Percentiles rank a stretch among this genome's conserved stretches.
phyloP scores from a whole-genome alignment of 1,140 invertebrate genomes.

The Marisa cornuarietis region DNA sequence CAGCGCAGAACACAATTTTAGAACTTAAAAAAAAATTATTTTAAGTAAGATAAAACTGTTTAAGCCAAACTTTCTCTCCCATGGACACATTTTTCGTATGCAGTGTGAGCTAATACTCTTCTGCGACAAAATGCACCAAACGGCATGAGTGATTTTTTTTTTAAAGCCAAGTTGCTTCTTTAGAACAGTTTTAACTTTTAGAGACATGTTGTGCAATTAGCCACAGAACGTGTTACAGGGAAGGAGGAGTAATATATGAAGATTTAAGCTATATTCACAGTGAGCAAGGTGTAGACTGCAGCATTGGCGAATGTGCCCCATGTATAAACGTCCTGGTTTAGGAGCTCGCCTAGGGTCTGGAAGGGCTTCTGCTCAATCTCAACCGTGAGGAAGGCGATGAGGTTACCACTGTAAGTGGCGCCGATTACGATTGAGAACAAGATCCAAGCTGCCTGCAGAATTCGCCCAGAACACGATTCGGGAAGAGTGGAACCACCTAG shows the following conservation, averaged over 20 bases:
- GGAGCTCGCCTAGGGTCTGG: slow-evolving; percentile 33
- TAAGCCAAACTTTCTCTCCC: too few relatives aligned
- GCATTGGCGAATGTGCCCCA: slow-evolving; percentile 40
- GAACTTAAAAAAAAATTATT: too few relatives aligned
- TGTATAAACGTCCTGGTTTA: slow-evolving; percentile 28
- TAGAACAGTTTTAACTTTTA: too few relatives aligned
- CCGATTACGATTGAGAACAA: slow-evolving; percentile 88
- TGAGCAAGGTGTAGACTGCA: slow-evolving; percentile 21
- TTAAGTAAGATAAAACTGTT: too few relatives aligned
- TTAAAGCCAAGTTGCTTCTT: too few relatives aligned
- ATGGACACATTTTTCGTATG: too few relatives aligned
- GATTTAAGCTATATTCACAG: slow-evolving; percentile 13
- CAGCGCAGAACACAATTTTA: too few relatives aligned
- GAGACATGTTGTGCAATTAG: background rate
- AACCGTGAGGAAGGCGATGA: slow-evolving; percentile 93
- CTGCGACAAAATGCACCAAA: too few relatives aligned
- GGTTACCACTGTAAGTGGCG: slow-evolving; percentile 91
- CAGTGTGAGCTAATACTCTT: too few relatives aligned
- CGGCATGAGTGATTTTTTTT: too few relatives aligned
- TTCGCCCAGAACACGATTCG: slow-evolving; percentile 40
- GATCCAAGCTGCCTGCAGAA: slow-evolving; percentile 91
- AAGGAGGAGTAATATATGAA: background rate
- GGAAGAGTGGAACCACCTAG: slow-evolving; percentile 42
- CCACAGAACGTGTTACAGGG: background rate
- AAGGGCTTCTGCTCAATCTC: slow-evolving; percentile 41